phyloP scores from a whole-genome alignment of 2,113 vertebrate genomes.

The Camarhynchus parvulus region DNA sequence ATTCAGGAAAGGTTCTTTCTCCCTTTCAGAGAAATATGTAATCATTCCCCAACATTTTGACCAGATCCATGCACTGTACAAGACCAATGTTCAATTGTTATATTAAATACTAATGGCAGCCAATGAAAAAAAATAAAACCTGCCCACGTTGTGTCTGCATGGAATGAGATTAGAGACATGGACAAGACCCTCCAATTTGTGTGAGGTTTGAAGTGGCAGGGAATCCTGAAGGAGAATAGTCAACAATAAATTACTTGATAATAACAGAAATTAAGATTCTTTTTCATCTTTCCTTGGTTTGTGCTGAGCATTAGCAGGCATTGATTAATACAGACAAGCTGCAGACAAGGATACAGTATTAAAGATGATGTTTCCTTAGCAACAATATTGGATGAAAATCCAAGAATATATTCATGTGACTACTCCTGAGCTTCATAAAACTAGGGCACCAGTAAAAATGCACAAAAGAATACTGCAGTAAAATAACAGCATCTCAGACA shows the following conservation, averaged over 20 bases:
- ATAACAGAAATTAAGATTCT: not conserved
- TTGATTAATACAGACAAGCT: conserved; percentile 63
- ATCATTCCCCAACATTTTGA: not conserved
- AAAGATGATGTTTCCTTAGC: conserved; percentile 71
- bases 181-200: not conserved
- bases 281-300: not conserved
- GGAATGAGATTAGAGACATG: not conserved
- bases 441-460: conserved; percentile 59
- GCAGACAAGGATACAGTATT: conserved; percentile 59
- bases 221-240: not conserved
- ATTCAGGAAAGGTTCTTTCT: not conserved
- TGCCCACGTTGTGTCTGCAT: not conserved
- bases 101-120: not conserved
- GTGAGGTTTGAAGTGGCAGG: not conserved
- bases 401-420: conserved; percentile 66
- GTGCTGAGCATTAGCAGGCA: conserved; percentile 13
- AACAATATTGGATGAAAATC: conserved; percentile 64
- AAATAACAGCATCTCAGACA: not conserved
- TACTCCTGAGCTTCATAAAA: conserved; percentile 54
- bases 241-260: not conserved
- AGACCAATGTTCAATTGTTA: not conserved
- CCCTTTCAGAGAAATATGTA: not conserved
- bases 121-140: not conserved
- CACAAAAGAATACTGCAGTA: conserved; percentile 26
- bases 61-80: not conserved